Percentiles rank a stretch among this genome's conserved stretches.
These are phyloP conservation scores for Pseudopleuronectes americanus DNA, from an alignment of 2,797 vertebrate species.

Conservation along the genomic window DNA sequence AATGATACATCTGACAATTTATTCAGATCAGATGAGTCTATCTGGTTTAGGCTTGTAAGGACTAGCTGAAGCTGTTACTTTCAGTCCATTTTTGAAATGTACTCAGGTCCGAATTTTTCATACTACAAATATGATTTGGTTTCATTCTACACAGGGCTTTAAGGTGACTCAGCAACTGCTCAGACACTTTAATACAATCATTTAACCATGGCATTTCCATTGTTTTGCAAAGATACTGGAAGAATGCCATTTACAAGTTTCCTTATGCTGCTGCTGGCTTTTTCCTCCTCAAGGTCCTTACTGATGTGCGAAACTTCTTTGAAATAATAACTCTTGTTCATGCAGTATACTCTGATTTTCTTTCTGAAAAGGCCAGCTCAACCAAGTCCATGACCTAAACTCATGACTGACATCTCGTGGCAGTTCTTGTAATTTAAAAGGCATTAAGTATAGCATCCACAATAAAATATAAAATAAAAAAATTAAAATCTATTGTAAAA, in stretches of 20 bases:
- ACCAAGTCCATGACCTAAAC: conserved; percentile 1
- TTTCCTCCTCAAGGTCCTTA: neutral
- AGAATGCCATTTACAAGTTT: neutral
- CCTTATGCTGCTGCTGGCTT: neutral
- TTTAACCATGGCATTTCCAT: conserved; percentile 9
- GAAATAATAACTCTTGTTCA: neutral
- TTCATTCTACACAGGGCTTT: neutral
- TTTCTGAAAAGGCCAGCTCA: neutral
- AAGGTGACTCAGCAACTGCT: neutral
- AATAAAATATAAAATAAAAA: conserved; percentile 30
- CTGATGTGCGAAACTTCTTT: neutral
- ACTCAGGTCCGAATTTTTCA: neutral
- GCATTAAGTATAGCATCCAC: conserved; percentile 12
- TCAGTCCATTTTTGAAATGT: neutral
- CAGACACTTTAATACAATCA: conserved; percentile 21
- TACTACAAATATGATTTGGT: too few species aligned
- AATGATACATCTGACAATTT: too few species aligned
- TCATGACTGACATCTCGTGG: conserved; percentile 2
- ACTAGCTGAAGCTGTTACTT: neutral
- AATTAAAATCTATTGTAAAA: conserved; percentile 25
- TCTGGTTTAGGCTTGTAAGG: neutral
- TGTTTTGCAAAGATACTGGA: neutral
- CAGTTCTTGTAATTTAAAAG: conserved; percentile 18
- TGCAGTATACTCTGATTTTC: neutral
- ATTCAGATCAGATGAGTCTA: too few species aligned